Base-by-base conservation (phyloP, 2,113 vertebrate species). In the Aldabrachelys gigantea region DNA sequence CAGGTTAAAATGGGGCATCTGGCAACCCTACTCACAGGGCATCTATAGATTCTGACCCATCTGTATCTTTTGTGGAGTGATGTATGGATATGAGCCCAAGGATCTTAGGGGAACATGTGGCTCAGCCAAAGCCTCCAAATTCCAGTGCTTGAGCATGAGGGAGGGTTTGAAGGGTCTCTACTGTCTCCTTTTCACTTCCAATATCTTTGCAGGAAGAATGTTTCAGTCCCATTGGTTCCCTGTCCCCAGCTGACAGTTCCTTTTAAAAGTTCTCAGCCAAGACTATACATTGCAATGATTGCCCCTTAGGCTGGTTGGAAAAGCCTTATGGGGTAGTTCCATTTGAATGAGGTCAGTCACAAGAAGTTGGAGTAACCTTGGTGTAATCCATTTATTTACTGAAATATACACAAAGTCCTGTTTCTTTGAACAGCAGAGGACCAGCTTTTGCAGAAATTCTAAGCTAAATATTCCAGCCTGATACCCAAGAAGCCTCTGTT, bases 221-320 rank as follows among this genome's bases (percentile, higher is more conserved):
- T 10, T 79, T 17, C 38, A 47, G 22, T 31, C n/a, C 8, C 12
- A 7, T n/a, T 17, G 35, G 35, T 35, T 69, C 31, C 35, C 38
- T 92, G 72, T 24, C 44, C 53, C 72, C 16, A 82, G 76, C 41
- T 4, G 10, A 44, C 56, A 92, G 21, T 29, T 89, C 3, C 29
- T 88, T 19, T 83, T 83, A 8, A 69, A n/a, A 19, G 35, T 69
- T 87, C 50, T 47, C 65, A 85, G 65, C 5, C 91, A 85, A 47
- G 79, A 69, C 41, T 79, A 12, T 0, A 0, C 2, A 41, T 0
- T 0, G 5, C 25, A 80, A 62, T 35, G 16, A 29, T 0, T 0
- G 72, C 52, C 86, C 54, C 38, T 65, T 80, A 0, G 0, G 29
- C 57, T 78, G 57, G 85, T 21, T 3, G 44, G 25, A 82, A 35